Evolutionary conservation across 2,888 invertebrate genomes (phyloP), one percentile per base, ranked within the genome.

Genomic region (Synergus umbraculus): DNA sequence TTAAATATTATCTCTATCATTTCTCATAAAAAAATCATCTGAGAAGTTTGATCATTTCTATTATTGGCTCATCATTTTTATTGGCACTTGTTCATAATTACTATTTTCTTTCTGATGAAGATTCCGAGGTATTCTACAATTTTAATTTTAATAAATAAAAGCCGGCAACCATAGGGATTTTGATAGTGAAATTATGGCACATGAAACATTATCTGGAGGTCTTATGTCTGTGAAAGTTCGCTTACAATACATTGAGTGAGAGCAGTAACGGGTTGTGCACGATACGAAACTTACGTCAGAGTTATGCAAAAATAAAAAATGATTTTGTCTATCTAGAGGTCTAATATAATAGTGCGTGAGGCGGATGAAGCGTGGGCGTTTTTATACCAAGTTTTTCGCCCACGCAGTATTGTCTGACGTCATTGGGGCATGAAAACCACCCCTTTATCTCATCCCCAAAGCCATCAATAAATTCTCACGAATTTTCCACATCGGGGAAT

Each of bases 201-300:
- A n/a, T 29, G 29, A 37, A 64, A 64, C 13, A 64, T 64, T 64
- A 64, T 64, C 49, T 69, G 15, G 29, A 69, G 15, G 29, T 44
- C 10, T 69, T 46, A 18, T 29, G 44, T 29, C 41, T 60, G 18
- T 76, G 76, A 29, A 76, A 58, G 76, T 76, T 37, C 10, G 18
- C 41, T n/a, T 76, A 18, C 13, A 22, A 46, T 44, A 9, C 29
- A 76, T 43, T 58, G 12, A 76, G 76, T 58, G 44, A 77, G 64
- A 77, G 54, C 63, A 44, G 60, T 29, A 77, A 60, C 64, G 65
- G 46, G 64, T 67, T 49, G 49, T 29, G 73, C 29, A 49, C n/a
- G 54, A 73, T 54, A 73, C 54, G 54, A n/a, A 73, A 73, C 73
- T 73, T 73, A 73, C 73, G 37, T 73, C 73, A 73, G n/a, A 49